Conservation (phyloP, 2,113 vertebrate species). For the Lathamus discolor region DNA sequence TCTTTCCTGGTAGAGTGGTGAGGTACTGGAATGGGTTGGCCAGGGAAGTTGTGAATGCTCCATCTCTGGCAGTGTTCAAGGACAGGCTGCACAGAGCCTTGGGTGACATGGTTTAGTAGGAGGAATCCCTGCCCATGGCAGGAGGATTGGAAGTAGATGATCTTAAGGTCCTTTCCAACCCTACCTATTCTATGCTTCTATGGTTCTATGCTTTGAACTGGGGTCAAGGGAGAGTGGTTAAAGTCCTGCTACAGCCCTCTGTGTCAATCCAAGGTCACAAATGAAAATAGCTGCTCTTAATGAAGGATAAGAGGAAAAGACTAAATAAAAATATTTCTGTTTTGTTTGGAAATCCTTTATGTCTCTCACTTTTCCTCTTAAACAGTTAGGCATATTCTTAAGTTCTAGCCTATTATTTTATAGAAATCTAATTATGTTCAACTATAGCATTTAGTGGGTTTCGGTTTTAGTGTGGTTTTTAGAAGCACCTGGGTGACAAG, state of each 20-base stretch:
- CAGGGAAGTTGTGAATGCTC: too few relatives aligned
- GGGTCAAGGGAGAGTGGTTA: background rate
- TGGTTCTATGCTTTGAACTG: background rate
- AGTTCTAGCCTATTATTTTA: background rate
- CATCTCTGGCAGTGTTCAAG: too few relatives aligned
- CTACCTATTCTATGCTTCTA: too few relatives aligned
- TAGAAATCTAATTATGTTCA: background rate
- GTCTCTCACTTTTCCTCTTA: slow-evolving; percentile 2
- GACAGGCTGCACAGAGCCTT: too few relatives aligned
- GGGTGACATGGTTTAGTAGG: too few relatives aligned
- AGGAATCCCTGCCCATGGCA: too few relatives aligned
- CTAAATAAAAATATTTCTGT: slow-evolving; percentile 35
- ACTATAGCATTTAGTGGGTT: background rate
- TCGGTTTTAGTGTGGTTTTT: background rate
- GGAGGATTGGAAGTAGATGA: too few relatives aligned
- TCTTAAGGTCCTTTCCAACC: too few relatives aligned
- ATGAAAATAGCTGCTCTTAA: background rate
- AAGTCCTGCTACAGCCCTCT: background rate
- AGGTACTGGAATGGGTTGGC: too few relatives aligned
- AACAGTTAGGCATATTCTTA: background rate
- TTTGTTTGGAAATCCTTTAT: background rate
- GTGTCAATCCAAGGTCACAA: background rate
- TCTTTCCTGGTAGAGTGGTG: too few relatives aligned
- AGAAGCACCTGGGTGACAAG: background rate
- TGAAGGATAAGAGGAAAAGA: background rate